Evolutionary conservation across 2,113 vertebrate genomes (phyloP).

Genomic region (Cercopithecus mona): DNA sequence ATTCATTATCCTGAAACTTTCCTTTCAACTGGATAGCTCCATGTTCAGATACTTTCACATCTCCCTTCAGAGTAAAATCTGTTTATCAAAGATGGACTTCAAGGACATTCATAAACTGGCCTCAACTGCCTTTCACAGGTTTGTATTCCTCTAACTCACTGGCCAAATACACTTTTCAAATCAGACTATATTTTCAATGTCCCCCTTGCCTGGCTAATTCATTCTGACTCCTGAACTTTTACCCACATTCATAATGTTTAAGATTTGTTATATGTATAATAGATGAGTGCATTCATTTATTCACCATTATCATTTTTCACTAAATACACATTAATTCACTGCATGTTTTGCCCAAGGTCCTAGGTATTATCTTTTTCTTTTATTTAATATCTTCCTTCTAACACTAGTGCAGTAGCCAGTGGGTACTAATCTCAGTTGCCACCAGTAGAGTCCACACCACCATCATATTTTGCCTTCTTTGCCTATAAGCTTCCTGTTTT

Average conservation of each 20-base stretch:
- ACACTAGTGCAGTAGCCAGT: neutral
- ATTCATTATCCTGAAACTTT: neutral
- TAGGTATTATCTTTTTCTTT: neutral
- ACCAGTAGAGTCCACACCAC: neutral
- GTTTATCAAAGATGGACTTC: neutral
- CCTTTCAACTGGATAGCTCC: neutral
- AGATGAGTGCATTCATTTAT: slow-evolving; percentile 4
- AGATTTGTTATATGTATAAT: neutral
- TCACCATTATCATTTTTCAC: neutral
- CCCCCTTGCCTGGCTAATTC: neutral
- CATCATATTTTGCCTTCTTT: neutral
- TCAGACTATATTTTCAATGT: neutral
- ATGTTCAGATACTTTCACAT: neutral
- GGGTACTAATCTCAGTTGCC: neutral
- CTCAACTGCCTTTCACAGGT: neutral
- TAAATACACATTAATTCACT: neutral
- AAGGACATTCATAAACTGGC: neutral
- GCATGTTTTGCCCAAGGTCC: neutral
- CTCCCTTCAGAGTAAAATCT: neutral
- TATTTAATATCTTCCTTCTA: slow-evolving; percentile 1
- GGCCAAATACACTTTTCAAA: neutral
- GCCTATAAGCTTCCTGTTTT: slow-evolving; percentile 13
- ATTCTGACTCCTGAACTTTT: neutral
- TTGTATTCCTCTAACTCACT: neutral
- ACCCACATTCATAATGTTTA: neutral